Evolutionary conservation across 2,113 vertebrate species (phyloP), one percentile per base, ranked within the genome.

Genomic region (Pavo muticus): DNA sequence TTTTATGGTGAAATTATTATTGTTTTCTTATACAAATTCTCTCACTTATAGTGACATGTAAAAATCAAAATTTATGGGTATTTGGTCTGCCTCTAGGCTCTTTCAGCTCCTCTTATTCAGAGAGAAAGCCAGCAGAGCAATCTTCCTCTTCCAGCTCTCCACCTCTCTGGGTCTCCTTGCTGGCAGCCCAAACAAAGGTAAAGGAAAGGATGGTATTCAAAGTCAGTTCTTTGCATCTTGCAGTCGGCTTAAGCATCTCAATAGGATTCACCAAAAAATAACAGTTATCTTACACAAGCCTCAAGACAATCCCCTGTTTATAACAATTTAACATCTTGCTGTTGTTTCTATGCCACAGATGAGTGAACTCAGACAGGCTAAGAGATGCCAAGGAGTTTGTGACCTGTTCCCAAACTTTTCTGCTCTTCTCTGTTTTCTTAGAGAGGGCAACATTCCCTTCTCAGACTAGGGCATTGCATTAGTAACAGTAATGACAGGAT

Each of bases 401-500:
- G 39, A 65, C 48, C 24, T 14, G 8, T 68, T 57, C 70, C 40
- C 77, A 3, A 47, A 35, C 20, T 74, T 68, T 72, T 77, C 47
- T 54, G 59, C 16, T 60, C 30, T 84, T 83, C 63, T 44, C n/a
- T 84, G 48, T 88, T 84, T 88, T 59, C 85, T 88, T 65, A 52
- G 61, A 59, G 50, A 27, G n/a, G 70, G n/a, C 82, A 71, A 21
- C 30, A 81, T 59, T 87, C 35, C 47, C 47, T 64, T 50, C 52
- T 11, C 63, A 88, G 71, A 78, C 3, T 40, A 29, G 24, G 44
- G 70, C 71, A 75, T 94, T 70, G 70, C 71, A 75, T 95, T 67
- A 88, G 54, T 81, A 86, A 78, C 59, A 39, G 84, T 88, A 14
- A 45, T 86, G 90, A 71, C 14, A 47, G 52, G 61, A 84, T 91